These are phyloP conservation scores for Byasa hedistus DNA, from an alignment of 2,888 invertebrate species.

Conservation along the genomic window DNA sequence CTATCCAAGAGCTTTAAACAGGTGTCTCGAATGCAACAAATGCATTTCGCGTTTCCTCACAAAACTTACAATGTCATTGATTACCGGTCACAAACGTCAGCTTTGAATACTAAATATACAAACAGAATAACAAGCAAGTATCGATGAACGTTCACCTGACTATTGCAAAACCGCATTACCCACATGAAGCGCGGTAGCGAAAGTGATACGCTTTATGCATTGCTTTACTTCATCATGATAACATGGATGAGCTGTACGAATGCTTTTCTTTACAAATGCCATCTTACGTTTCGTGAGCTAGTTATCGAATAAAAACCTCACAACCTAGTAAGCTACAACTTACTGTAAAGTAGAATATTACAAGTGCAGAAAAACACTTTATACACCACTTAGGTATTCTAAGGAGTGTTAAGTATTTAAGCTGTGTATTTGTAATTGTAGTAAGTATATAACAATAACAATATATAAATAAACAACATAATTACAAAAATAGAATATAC, in stretches of 20 bases:
- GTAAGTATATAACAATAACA: too few relatives aligned
- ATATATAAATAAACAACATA: too few relatives aligned
- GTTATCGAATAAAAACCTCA: background rate
- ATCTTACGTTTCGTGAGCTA: too few relatives aligned
- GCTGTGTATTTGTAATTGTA: too few relatives aligned
- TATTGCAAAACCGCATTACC: constrained; percentile 50
- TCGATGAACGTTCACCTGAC: constrained; percentile 45
- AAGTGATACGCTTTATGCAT: constrained; percentile 63
- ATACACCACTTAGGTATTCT: too few relatives aligned
- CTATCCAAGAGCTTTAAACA: constrained; percentile 25
- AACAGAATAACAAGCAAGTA: constrained; percentile 18
- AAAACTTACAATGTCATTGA: constrained; percentile 8
- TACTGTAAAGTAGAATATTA: too few relatives aligned
- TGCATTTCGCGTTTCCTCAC: constrained; percentile 23
- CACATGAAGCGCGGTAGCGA: constrained; percentile 52
- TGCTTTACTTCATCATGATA: constrained; percentile 32
- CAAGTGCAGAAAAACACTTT: too few relatives aligned
- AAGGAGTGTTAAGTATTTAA: too few relatives aligned
- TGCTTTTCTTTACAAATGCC: background rate
- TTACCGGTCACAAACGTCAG: constrained; percentile 4
- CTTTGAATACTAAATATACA: constrained; percentile 15
- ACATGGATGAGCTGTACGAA: background rate
- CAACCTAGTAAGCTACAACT: too few relatives aligned
- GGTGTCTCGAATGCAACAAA: constrained; percentile 20
- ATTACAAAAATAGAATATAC: too few relatives aligned